These are phyloP conservation scores for Chelmon rostratus DNA, from an alignment of 2,797 vertebrate species.

Conservation along the genomic window DNA sequence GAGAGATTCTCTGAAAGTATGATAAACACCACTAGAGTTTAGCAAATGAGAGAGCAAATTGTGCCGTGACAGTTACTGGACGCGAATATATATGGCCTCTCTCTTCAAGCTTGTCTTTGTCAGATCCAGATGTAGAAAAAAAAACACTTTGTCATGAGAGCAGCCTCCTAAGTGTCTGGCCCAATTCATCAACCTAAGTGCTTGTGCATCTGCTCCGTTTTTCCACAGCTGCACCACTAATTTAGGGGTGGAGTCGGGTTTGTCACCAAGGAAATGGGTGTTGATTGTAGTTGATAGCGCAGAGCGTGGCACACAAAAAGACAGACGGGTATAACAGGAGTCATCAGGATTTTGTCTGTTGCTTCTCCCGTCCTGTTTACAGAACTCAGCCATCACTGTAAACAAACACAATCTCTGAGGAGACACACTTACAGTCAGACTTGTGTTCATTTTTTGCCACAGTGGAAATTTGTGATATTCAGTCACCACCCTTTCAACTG, in stretches of 20 bases:
- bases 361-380: conserved; percentile 73
- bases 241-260: conserved; percentile 43
- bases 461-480: conserved; percentile 19
- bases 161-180: neutral
- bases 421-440: conserved; percentile 13
- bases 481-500: conserved; percentile 18
- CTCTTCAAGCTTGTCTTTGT: conserved; percentile 10
- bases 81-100: neutral
- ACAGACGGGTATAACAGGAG: conserved; percentile 31
- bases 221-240: conserved; percentile 14
- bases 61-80: neutral
- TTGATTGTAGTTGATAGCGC: conserved; percentile 51
- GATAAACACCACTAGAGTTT: neutral
- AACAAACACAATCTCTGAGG: conserved; percentile 60
- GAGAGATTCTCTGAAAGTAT: neutral
- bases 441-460: conserved; percentile 19
- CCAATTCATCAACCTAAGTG: conserved; percentile 9
- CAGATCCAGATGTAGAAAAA: conserved; percentile 6
- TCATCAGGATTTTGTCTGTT: conserved; percentile 46
- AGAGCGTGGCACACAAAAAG: conserved; percentile 30
- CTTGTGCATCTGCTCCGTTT: conserved; percentile 22
- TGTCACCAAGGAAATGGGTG: conserved; percentile 63
- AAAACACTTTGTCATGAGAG: neutral
- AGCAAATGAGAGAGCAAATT: neutral
- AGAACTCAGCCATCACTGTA: conserved; percentile 52